Percentiles rank a stretch among this genome's conserved stretches.
Evolutionary conservation across 2,113 vertebrate genomes (phyloP).

Genomic region (Phaethornis superciliosus): DNA sequence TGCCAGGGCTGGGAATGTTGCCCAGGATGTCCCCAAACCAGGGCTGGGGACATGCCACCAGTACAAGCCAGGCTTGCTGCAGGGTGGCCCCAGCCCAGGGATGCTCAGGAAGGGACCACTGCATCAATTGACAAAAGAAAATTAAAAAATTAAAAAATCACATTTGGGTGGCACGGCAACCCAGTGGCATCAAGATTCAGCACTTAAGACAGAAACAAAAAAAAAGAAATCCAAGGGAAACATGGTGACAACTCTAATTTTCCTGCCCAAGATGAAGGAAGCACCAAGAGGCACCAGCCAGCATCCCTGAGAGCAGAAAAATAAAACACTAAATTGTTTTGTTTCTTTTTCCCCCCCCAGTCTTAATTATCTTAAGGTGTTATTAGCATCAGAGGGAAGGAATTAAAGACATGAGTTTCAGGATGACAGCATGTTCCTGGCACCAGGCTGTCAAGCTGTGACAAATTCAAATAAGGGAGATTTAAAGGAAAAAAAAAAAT

Average conservation of each 20-base stretch:
- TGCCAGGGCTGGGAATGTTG: background rate
- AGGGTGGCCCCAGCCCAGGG: background rate
- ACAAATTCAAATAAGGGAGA: background rate
- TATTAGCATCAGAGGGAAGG: slow-evolving; percentile 48
- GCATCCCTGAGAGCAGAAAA: background rate
- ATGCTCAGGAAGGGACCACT: background rate
- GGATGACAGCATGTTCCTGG: slow-evolving; percentile 38
- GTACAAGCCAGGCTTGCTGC: background rate
- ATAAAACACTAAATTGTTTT: background rate
- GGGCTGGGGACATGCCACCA: background rate
- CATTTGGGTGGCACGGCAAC: rapidly evolving
- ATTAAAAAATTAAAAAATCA: too few species aligned
- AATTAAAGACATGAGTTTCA: slow-evolving; percentile 46
- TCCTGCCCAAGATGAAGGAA: background rate
- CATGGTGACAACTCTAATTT: background rate
- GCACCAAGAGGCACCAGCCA: background rate
- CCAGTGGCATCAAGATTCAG: rapidly evolving
- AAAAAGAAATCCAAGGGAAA: background rate
- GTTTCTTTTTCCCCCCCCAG: background rate
- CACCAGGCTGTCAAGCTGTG: slow-evolving; percentile 25
- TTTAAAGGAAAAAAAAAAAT: background rate
- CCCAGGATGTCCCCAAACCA: background rate
- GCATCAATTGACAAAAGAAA: background rate
- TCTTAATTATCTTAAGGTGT: slow-evolving; percentile 59
- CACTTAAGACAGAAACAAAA: background rate